Evolutionary conservation across 2,888 invertebrate species (phyloP).

Genomic region (Carcina quercana): DNA sequence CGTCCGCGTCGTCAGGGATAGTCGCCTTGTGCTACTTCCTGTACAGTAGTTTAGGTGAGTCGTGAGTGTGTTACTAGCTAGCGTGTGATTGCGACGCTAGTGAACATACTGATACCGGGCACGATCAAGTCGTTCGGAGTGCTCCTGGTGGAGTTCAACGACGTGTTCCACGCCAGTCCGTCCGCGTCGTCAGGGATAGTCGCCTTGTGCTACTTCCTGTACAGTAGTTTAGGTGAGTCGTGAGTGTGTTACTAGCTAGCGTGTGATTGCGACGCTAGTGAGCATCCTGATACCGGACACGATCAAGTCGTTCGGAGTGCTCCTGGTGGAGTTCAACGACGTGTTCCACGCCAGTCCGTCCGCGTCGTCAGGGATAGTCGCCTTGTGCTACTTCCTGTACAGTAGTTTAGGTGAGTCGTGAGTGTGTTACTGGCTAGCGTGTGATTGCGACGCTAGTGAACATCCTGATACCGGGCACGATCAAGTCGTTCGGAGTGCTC

Average conservation of each 20-base stretch:
- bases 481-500: conserved; percentile 91
- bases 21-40: conserved; percentile 92
- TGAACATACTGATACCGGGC: conserved; percentile 89
- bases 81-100: no score
- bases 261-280: conserved; percentile 66
- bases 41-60: conserved; percentile 89
- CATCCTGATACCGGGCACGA: conserved; percentile 88
- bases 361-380: neutral
- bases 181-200: conserved; percentile 88
- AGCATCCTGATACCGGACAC: conserved; percentile 91
- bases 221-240: conserved; percentile 89
- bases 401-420: conserved; percentile 73
- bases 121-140: conserved; percentile 93
- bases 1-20: conserved; percentile 85
- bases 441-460: conserved; percentile 82
- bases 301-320: conserved; percentile 90
- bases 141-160: conserved; percentile 86
- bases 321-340: conserved; percentile 87
- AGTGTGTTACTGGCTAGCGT: no score
- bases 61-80: no score
- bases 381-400: conserved; percentile 28
- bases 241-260: neutral
- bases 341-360: neutral
- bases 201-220: conserved; percentile 90
- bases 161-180: conserved; percentile 83